These are phyloP conservation scores for Ceyx melanurus DNA, from an alignment of 2,113 vertebrate species.

Conservation along the genomic window DNA sequence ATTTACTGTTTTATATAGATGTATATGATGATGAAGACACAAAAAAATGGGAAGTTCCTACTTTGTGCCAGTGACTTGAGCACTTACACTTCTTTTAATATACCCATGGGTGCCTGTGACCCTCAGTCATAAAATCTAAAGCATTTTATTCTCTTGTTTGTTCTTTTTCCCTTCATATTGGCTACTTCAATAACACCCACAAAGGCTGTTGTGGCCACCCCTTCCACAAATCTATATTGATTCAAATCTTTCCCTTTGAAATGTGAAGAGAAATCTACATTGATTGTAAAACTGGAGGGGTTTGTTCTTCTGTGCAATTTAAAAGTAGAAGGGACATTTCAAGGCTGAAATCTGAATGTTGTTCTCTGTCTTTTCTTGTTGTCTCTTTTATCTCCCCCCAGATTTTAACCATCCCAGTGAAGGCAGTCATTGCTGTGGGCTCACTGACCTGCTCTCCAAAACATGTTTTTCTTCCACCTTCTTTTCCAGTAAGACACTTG, in stretches of 20 bases:
- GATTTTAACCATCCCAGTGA: conserved; percentile 93
- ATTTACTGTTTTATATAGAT: too few relatives aligned
- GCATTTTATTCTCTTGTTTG: not conserved
- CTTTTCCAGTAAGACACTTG: conserved; percentile 87
- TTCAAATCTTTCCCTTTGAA: not conserved
- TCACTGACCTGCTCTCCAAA: conserved; percentile 87
- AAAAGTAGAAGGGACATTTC: not conserved
- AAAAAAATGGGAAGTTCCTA: not conserved
- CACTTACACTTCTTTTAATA: not conserved
- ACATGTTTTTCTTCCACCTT: conserved; percentile 85
- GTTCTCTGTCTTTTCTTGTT: not conserved
- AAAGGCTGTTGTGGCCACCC: not conserved
- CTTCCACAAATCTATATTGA: not conserved
- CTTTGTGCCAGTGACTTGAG: not conserved
- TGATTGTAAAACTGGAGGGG: not conserved
- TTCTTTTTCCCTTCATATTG: not conserved
- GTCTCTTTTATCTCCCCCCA: conserved; percentile 25
- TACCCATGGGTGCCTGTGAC: not conserved
- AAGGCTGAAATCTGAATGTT: not conserved
- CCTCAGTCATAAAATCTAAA: not conserved
- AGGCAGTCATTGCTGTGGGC: conserved; percentile 91
- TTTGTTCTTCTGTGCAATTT: not conserved
- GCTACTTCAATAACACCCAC: not conserved
- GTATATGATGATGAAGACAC: not conserved
- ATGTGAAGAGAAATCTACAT: not conserved